Percentiles rank a stretch among this genome's conserved stretches.
These are phyloP conservation scores for Drosophila santomea DNA, from an alignment of 1,140 invertebrate species.

Conservation along the genomic window DNA sequence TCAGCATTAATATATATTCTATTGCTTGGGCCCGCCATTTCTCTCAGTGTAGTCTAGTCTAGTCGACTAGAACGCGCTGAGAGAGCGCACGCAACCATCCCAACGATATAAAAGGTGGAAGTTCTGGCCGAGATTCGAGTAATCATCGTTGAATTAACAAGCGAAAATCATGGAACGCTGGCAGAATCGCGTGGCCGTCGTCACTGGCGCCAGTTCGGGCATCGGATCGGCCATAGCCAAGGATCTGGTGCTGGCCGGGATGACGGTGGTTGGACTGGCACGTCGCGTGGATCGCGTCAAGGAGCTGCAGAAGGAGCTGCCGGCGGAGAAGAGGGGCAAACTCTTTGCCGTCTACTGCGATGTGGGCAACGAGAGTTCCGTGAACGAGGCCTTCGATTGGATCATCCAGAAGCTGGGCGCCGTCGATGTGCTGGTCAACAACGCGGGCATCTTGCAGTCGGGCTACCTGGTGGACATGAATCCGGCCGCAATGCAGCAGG, in stretches of 20 bases:
- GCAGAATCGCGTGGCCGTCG: slow-evolving; percentile 88
- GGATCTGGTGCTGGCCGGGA: slow-evolving; percentile 86
- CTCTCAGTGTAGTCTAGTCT: slow-evolving; percentile 3
- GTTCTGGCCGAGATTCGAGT: background rate
- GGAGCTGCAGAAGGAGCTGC: slow-evolving; percentile 78
- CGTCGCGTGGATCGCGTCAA: slow-evolving; percentile 87
- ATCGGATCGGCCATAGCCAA: slow-evolving; percentile 88
- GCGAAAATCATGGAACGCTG: slow-evolving; percentile 87
- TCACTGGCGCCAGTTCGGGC: slow-evolving; percentile 90
- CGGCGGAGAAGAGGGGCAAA: slow-evolving; percentile 62
- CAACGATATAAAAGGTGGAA: slow-evolving; percentile 35
- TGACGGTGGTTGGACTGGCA: slow-evolving; percentile 90
- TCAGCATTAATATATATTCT: no score
- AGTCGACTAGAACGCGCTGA: slow-evolving; percentile 11
- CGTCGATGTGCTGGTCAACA: slow-evolving; percentile 90
- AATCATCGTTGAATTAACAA: background rate
- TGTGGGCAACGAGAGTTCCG: slow-evolving; percentile 88
- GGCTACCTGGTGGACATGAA: slow-evolving; percentile 80
- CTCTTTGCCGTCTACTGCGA: slow-evolving; percentile 87
- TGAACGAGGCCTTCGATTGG: slow-evolving; percentile 88
- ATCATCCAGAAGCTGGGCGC: slow-evolving; percentile 87
- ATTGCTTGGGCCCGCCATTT: background rate
- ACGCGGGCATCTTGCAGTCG: slow-evolving; percentile 87
- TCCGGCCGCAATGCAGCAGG: slow-evolving; percentile 84
- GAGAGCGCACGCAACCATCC: slow-evolving; percentile 8